Conservation (phyloP, 2,888 invertebrate species). For the Cryptocheilus praepositus region DNA sequence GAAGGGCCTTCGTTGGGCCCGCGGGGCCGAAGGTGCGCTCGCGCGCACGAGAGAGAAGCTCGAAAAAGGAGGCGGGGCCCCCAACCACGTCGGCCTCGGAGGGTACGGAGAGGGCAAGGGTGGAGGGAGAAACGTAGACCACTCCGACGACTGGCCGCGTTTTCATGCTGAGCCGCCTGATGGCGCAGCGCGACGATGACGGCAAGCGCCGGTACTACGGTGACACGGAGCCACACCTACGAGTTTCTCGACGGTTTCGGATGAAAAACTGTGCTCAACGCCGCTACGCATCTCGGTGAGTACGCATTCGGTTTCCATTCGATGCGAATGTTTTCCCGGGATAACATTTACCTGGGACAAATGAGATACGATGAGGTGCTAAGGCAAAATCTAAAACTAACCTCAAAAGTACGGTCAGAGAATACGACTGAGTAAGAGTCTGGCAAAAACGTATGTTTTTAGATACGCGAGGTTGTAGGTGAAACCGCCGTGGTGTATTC, state of each 20-base stretch:
- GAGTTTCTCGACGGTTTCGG: conserved; percentile 49
- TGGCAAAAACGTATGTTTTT: too few relatives aligned
- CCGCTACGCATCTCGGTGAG: conserved; percentile 28
- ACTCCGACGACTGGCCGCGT: conserved; percentile 24
- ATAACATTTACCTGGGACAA: not conserved
- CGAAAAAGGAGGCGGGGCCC: conserved; percentile 64
- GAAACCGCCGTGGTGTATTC: too few relatives aligned
- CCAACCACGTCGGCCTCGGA: conserved; percentile 51
- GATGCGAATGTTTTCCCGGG: not conserved
- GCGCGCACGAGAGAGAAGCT: conserved; percentile 45
- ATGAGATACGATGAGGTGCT: not conserved
- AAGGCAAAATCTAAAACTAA: conserved; percentile 35
- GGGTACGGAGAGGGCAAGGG: conserved; percentile 44
- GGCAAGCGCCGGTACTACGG: conserved; percentile 65
- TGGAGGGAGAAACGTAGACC: conserved; percentile 30
- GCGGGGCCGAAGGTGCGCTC: conserved; percentile 41
- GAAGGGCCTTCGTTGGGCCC: conserved; percentile 42
- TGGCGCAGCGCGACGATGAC: conserved; percentile 46
- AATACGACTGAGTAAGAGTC: too few relatives aligned
- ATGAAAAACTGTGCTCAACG: not conserved
- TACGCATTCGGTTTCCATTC: conserved; percentile 2
- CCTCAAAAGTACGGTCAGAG: conserved; percentile 43
- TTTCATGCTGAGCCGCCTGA: conserved; percentile 35
- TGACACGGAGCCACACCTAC: conserved; percentile 58
- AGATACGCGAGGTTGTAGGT: too few relatives aligned